Evolutionary conservation across 2,888 invertebrate genomes (phyloP).

Genomic region (Drosophila planitibia): DNA sequence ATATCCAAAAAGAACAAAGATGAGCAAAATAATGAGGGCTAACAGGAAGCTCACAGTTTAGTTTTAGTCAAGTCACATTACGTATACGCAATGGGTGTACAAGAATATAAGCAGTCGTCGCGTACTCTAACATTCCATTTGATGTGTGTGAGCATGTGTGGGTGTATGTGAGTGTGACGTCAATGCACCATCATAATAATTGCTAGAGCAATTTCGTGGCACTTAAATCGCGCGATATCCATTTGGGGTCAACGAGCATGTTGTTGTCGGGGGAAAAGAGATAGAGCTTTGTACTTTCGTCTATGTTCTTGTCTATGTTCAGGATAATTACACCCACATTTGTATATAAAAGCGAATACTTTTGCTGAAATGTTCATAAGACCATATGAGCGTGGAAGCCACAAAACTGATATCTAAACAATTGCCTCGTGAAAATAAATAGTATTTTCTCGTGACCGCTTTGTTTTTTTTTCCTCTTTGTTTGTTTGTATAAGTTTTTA

Average conservation of each 20-base stretch:
- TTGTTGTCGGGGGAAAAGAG: not conserved
- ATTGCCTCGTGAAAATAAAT: not conserved
- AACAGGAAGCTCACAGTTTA: constrained; percentile 10
- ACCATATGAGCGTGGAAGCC: constrained; percentile 4
- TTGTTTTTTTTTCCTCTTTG: not conserved
- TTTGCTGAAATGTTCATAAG: constrained; percentile 14
- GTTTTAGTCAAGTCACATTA: constrained; percentile 13
- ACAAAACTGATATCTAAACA: not conserved
- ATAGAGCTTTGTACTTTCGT: not conserved
- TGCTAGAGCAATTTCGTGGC: constrained; percentile 27
- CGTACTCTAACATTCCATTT: not conserved
- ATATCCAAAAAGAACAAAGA: not conserved
- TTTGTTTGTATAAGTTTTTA: not conserved
- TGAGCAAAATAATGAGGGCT: not conserved
- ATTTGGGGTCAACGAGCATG: constrained; percentile 28
- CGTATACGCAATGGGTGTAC: constrained; percentile 33
- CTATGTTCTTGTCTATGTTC: not conserved
- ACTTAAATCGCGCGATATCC: constrained; percentile 20
- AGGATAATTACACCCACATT: constrained; percentile 9
- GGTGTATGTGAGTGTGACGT: constrained; percentile 5
- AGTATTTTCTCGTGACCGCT: not conserved
- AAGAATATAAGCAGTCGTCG: constrained; percentile 5
- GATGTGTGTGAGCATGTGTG: constrained; percentile 2
- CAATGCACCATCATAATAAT: constrained; percentile 24
- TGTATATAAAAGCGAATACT: constrained; percentile 5